phyloP scores from a whole-genome alignment of 2,113 vertebrate genomes.

The Sphyrna mokarran region DNA sequence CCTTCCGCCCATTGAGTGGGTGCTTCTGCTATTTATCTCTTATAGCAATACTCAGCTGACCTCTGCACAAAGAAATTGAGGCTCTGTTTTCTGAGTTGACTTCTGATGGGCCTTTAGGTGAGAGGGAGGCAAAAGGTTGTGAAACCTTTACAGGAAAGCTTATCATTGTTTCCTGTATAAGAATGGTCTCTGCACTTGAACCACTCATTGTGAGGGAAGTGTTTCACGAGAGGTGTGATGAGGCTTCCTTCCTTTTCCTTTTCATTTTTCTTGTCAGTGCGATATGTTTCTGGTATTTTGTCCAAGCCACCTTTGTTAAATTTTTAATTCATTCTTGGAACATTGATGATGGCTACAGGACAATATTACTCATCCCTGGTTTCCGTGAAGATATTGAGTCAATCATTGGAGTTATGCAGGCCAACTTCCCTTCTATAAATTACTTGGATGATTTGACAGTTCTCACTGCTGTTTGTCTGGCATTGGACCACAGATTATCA shows the following conservation, averaged over 20 bases:
- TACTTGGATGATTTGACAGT: not conserved
- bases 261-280: not conserved
- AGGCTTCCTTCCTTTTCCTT: not conserved
- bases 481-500: not conserved
- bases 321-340: not conserved
- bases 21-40: not conserved
- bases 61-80: not conserved
- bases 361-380: not conserved
- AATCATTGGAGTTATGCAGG: not conserved
- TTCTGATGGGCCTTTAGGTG: not conserved
- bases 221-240: not conserved
- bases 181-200: not conserved
- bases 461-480: not conserved
- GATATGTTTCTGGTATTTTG: not conserved
- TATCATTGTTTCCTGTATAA: not conserved
- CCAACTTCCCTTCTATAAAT: not conserved
- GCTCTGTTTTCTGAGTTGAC: not conserved
- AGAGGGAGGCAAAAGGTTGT: not conserved
- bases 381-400: not conserved
- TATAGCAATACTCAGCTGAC: not conserved
- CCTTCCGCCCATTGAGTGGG: too few species aligned
- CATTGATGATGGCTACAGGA: too few species aligned
- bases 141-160: not conserved
- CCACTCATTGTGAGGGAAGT: not conserved
- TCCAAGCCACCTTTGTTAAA: not conserved